These are phyloP conservation scores for Lottia gigantea DNA, from an alignment of 2,888 invertebrate genomes.

Conservation along the genomic window DNA sequence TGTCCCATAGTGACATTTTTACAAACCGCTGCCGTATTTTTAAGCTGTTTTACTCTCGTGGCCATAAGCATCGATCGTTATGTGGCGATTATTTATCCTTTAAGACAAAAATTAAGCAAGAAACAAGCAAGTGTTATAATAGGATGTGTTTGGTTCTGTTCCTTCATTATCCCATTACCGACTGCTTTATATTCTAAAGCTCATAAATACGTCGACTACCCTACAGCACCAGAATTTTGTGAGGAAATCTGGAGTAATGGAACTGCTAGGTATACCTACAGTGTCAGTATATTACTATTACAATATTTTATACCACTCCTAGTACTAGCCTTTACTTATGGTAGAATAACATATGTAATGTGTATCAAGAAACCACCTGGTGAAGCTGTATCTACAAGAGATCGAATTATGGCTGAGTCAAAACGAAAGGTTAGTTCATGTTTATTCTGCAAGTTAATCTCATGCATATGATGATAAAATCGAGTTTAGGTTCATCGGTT, in stretches of 20 bases:
- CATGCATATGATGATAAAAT: no score
- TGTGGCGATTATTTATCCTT: constrained; percentile 89
- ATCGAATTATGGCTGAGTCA: constrained; percentile 84
- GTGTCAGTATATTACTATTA: constrained; percentile 80
- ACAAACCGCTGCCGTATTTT: constrained; percentile 73
- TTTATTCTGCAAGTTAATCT: no score
- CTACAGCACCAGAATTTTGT: constrained; percentile 43
- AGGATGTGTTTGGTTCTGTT: constrained; percentile 79
- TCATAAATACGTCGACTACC: constrained; percentile 44
- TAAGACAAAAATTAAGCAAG: constrained; percentile 83
- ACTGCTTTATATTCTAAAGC: constrained; percentile 79
- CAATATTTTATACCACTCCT: constrained; percentile 87
- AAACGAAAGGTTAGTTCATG: constrained; percentile 81
- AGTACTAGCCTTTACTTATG: constrained; percentile 88
- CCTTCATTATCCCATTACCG: constrained; percentile 83
- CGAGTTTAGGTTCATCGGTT: no score
- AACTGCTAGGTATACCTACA: constrained; percentile 73
- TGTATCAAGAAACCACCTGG: constrained; percentile 90
- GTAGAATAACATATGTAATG: constrained; percentile 86
- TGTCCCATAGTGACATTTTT: constrained; percentile 87
- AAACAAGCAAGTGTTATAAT: constrained; percentile 79
- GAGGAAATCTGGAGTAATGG: constrained; percentile 48
- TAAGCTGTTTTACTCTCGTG: constrained; percentile 89
- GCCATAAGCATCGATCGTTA: constrained; percentile 92
- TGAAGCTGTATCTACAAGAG: constrained; percentile 85